Evolutionary conservation across 2,888 invertebrate species (phyloP).

Genomic region (Dysmachus trigonus): DNA sequence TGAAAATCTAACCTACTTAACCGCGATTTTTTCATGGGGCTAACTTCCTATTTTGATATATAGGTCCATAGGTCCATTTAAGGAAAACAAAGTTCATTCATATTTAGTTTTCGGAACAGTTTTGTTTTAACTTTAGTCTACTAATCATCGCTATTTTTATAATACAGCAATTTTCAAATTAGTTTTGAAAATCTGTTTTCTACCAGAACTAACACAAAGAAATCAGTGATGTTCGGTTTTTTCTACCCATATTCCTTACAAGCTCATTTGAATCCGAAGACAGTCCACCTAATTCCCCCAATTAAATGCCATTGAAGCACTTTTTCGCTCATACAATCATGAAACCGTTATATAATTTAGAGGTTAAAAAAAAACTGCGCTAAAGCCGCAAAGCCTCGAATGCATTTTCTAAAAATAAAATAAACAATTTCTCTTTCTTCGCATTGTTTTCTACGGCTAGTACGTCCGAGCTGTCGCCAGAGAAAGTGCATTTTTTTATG

Average conservation of each 20-base stretch:
- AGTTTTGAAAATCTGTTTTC: background rate
- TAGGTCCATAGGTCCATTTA: background rate
- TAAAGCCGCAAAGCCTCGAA: background rate
- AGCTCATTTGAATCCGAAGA: background rate
- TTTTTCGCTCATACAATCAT: background rate
- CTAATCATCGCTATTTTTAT: background rate
- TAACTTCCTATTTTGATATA: background rate
- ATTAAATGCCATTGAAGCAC: background rate
- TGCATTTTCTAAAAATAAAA: conserved; percentile 33
- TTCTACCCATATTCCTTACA: background rate
- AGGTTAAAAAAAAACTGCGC: background rate
- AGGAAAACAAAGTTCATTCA: background rate
- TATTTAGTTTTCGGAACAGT: background rate
- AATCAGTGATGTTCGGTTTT: background rate
- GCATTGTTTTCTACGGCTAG: conserved; percentile 14
- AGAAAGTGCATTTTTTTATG: conserved; percentile 29
- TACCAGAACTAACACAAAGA: background rate
- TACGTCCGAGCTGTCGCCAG: background rate
- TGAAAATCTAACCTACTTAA: background rate
- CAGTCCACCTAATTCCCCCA: background rate
- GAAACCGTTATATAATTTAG: conserved; percentile 31
- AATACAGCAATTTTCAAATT: background rate
- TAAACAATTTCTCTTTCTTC: conserved; percentile 36
- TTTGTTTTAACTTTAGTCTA: background rate
- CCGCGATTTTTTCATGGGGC: background rate